Base-by-base conservation (phyloP, 1,140 invertebrate genomes). In the Coelopa frigida region DNA sequence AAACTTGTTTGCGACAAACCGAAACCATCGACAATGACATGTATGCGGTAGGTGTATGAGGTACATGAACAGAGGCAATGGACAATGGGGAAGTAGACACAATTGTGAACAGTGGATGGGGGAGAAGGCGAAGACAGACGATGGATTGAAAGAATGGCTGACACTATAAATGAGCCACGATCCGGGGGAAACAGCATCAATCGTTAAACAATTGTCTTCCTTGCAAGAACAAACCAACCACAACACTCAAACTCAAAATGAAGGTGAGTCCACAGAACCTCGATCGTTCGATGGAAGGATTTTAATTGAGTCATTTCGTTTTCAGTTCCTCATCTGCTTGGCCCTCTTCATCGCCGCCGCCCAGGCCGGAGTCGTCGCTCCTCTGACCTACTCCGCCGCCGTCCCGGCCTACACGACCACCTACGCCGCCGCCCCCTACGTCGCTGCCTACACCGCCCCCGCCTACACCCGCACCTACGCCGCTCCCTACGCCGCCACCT, bases 241-340 rank as follows among this genome's bases (percentile, higher is more conserved):
- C n/a, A 2, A 20, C 26, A 42, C 27, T 21, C 40, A n/a, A 29
- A 0, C 10, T 18, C 40, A 42, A 31, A 42, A 42, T 42, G 40
- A 42, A 42, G 32, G 40, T 42, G 32, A 42, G 40, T 41, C 5
- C 15, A 27, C 1, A 10, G 29, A 41, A n/a, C n/a, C 14, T 17
- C 12, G 32, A 15, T 35, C 5, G 18, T 35, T 35, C 12, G 18
- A 35, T 7, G 6, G 0, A 36, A 14, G 11, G 21, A 31, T 33
- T 7, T 22, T 20, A 44, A 14, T 33, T 14, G 10, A n/a, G 11
- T 35, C 1, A 11, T 44, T 44, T 2, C 29, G 2, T 6, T 23
- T 23, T 6, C 17, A 46, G 44, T 46, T 46, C 44, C 44, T 46
- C 33, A 37, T 46, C 33, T 46, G 44, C n/a, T 38, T 46, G 4